A percentile compares a stretch with the other conserved stretches of the same genome.
Conservation (phyloP, 2,797 vertebrate species). For the Myotis daubentonii region DNA sequence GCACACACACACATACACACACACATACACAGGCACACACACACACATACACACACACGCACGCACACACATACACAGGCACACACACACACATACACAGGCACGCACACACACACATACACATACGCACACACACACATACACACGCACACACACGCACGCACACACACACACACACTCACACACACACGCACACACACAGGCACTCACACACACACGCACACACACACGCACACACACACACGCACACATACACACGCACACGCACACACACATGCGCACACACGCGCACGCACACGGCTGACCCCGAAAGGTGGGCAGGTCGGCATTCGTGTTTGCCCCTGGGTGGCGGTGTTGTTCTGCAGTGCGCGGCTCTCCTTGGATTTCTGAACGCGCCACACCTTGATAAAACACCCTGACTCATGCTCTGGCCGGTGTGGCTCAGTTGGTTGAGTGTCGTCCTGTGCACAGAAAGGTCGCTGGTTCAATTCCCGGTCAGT, state of each 20-base stretch:
- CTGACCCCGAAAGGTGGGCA: too few relatives aligned
- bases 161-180: fast-evolving
- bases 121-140: fast-evolving
- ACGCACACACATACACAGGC: too few relatives aligned
- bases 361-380: fast-evolving
- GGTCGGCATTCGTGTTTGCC: fast-evolving
- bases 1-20: too few relatives aligned
- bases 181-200: fast-evolving
- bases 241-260: fast-evolving
- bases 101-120: fast-evolving
- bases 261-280: too few relatives aligned
- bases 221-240: fast-evolving
- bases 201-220: too few relatives aligned
- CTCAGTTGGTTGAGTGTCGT: too few relatives aligned
- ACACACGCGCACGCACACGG: too few relatives aligned
- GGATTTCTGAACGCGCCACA: not conserved
- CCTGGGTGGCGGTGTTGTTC: not conserved
- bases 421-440: too few relatives aligned
- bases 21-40: fast-evolving
- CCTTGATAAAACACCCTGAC: not conserved
- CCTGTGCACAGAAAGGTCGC: too few relatives aligned
- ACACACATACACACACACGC: fast-evolving
- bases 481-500: too few relatives aligned
- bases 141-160: fast-evolving
- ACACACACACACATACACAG: too few relatives aligned